Conservation (phyloP, 2,113 vertebrate genomes). For the Apus apus region DNA sequence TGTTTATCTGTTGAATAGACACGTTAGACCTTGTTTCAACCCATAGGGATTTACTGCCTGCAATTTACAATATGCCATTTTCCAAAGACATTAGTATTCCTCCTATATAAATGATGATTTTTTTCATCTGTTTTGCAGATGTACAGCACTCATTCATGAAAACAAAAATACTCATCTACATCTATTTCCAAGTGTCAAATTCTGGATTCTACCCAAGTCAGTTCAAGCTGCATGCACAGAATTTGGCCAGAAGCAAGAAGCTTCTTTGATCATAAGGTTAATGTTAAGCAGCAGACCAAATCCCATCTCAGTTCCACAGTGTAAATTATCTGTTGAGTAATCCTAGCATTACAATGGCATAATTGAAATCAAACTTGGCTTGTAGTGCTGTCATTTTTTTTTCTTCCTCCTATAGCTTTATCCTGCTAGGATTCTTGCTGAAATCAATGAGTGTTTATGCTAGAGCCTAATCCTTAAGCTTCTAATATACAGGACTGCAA, state of each 20-base stretch:
- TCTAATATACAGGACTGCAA: constrained; percentile 4
- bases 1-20: background rate
- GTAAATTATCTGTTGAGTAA: constrained; percentile 45
- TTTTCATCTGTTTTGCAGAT: constrained; percentile 25
- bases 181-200: constrained; percentile 42
- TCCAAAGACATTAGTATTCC: background rate
- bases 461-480: background rate
- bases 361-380: constrained; percentile 16
- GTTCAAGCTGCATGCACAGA: constrained; percentile 13
- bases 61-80: background rate
- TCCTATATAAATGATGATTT: background rate
- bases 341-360: constrained; percentile 1
- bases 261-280: constrained; percentile 41
- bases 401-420: background rate
- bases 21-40: background rate
- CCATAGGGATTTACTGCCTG: background rate
- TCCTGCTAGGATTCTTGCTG: background rate
- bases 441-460: background rate
- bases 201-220: constrained; percentile 16
- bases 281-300: constrained; percentile 43
- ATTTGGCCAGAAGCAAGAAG: constrained; percentile 37
- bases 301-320: constrained; percentile 1
- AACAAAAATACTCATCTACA: constrained; percentile 29
- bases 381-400: background rate
- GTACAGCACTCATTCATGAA: constrained; percentile 34